Evolutionary conservation across 2,113 vertebrate genomes (phyloP).

Genomic region (Empidonax traillii): DNA sequence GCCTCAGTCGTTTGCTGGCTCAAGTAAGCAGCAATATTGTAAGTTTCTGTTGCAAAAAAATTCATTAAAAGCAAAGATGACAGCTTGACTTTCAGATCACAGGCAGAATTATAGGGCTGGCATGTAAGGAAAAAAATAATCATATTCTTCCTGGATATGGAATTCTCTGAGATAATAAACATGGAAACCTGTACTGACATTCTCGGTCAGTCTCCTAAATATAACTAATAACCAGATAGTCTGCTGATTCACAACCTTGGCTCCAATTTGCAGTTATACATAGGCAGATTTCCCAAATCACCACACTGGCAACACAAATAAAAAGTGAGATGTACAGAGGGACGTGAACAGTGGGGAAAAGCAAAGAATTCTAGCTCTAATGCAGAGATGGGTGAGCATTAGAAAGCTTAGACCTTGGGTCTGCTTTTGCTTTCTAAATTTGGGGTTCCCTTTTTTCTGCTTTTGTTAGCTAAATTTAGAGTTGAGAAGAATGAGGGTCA

Average conservation of each 20-base stretch:
- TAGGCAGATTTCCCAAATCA: neutral
- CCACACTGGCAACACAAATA: neutral
- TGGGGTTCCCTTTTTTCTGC: neutral
- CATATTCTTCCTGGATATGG: neutral
- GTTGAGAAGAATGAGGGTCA: neutral
- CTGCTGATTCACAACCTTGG: neutral
- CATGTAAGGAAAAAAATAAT: neutral
- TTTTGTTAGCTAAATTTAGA: neutral
- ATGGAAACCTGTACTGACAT: neutral
- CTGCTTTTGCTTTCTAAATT: neutral
- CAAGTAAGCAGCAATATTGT: neutral
- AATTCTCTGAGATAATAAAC: conserved; percentile 38
- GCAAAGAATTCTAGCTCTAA: neutral
- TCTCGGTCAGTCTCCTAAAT: neutral
- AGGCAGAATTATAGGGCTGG: neutral
- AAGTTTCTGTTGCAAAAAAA: conserved; percentile 6
- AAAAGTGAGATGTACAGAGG: neutral
- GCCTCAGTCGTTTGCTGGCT: neutral
- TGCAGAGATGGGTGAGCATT: neutral
- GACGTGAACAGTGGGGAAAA: neutral
- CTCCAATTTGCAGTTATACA: neutral
- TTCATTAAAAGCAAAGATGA: neutral
- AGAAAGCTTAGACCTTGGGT: neutral
- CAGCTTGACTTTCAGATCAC: conserved; percentile 17
- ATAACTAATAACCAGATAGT: neutral